A percentile compares a stretch with the other conserved stretches of the same genome.
These are phyloP conservation scores for Carettochelys insculpta DNA, from an alignment of 2,113 vertebrate species.

Conservation along the genomic window DNA sequence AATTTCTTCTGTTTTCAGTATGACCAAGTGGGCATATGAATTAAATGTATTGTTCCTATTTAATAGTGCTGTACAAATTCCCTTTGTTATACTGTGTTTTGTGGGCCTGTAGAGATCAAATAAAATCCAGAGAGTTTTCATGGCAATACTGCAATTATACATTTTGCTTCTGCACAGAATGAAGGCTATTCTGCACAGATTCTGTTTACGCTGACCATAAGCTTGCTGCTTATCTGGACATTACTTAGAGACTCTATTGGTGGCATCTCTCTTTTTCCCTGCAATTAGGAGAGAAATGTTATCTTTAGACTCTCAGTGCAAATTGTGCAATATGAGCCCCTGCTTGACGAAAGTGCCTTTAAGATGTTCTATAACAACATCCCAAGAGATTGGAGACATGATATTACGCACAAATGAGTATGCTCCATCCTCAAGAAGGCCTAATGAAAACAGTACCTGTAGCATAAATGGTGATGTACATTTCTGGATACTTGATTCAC, in stretches of 20 bases:
- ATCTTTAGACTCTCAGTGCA: not conserved
- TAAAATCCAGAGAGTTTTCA: not conserved
- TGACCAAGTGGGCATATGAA: not conserved
- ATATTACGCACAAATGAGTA: not conserved
- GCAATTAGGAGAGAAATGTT: not conserved
- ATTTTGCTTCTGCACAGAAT: not conserved
- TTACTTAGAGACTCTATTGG: not conserved
- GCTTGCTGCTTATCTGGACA: not conserved
- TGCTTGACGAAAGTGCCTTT: not conserved
- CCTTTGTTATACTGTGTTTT: not conserved
- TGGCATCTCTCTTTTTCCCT: not conserved
- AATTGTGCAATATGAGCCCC: not conserved
- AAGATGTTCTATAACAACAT: not conserved
- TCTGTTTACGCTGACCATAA: not conserved
- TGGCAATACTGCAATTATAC: conserved; percentile 19
- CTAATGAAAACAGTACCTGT: accelerated
- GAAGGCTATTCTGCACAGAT: conserved; percentile 13
- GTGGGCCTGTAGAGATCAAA: conserved; percentile 2
- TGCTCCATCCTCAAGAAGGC: not conserved
- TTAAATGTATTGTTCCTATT: not conserved
- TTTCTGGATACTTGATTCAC: not conserved
- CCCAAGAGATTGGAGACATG: accelerated
- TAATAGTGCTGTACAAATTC: not conserved
- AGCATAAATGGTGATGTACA: not conserved
- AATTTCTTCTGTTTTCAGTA: not conserved